These are phyloP conservation scores for Zophobas morio DNA, from an alignment of 1,140 invertebrate genomes.

Conservation along the genomic window DNA sequence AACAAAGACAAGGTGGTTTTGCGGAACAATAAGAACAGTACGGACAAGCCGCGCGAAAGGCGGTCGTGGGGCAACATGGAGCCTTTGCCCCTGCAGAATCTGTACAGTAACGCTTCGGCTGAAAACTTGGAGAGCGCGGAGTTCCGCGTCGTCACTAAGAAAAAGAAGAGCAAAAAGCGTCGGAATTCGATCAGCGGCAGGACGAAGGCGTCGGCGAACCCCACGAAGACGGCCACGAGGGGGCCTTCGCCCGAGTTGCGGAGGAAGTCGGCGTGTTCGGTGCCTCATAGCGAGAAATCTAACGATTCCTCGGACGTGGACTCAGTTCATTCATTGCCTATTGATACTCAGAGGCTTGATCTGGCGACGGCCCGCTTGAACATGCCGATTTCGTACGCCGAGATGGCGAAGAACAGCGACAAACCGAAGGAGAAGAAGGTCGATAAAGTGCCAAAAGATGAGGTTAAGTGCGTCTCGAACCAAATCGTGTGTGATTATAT, in stretches of 20 bases:
- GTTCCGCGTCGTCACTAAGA: conserved; percentile 81
- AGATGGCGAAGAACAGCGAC: conserved; percentile 76
- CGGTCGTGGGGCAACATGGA: conserved; percentile 76
- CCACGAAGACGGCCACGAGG: conserved; percentile 27
- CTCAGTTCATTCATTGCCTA: conserved; percentile 81
- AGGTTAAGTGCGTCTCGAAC: conserved; percentile 9
- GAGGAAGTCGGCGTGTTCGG: conserved; percentile 73
- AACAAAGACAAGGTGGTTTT: conserved; percentile 58
- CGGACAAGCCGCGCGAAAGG: conserved; percentile 69
- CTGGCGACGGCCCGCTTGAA: conserved; percentile 64
- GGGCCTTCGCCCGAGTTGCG: conserved; percentile 58
- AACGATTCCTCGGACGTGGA: conserved; percentile 81
- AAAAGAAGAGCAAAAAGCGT: conserved; percentile 79
- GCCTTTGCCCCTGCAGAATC: conserved; percentile 60
- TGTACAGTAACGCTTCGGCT: conserved; percentile 66
- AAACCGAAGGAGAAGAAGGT: conserved; percentile 46
- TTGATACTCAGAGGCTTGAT: conserved; percentile 70
- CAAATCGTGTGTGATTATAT: conserved; percentile 40
- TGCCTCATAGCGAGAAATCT: conserved; percentile 81
- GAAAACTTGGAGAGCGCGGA: conserved; percentile 71
- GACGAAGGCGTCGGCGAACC: conserved; percentile 44
- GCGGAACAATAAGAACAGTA: conserved; percentile 59
- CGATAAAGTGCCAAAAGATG: conserved; percentile 46
- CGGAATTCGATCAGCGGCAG: conserved; percentile 66
- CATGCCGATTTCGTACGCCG: conserved; percentile 81